Evolutionary conservation across 2,888 invertebrate genomes (phyloP), one percentile per base, ranked within the genome.

Genomic region (Emesis russula): DNA sequence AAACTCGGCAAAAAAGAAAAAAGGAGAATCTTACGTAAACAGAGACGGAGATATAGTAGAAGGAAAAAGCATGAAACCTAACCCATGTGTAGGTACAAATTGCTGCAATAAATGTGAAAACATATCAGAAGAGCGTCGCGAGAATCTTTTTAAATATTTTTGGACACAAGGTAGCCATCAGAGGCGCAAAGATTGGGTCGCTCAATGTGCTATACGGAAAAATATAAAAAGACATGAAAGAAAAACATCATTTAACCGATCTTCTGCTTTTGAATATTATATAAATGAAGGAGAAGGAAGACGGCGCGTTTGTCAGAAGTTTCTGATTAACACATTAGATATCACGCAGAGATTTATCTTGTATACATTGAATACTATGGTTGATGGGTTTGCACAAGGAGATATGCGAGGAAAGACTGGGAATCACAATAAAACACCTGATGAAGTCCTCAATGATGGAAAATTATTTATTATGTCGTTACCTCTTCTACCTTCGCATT

Each of bases 271-370:
- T 9, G 68, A 68, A n/a, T 68, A 68, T 31, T 68, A 68, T n/a
- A 68, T 68, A 15, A 68, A 68, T 13, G 68, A 68, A 25, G n/a
- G n/a, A 11, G 68, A n/a, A 68, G 18, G n/a, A 68, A 15, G 68
- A 18, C 68, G 68, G n/a, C n/a, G 31, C 11, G 68, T 68, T 68
- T 68, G 68, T 31, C 68, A 68, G 7, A 18, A n/a, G n/a, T 68
- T 68, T n/a, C n/a, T 68, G n/a, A 68, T 25, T 68, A 31, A 25
- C 25, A 68, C 68, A 68, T 68, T 15, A 11, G 68, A 68, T n/a
- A 68, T 68, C n/a, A 15, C 68, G 5, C 68, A 68, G 31, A 68
- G n/a, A 68, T 68, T 18, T 68, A 68, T 68, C 11, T 68, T n/a
- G n/a, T 31, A 68, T 68, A 31, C 68, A 48, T 48, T 48, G 15